phyloP scores from a whole-genome alignment of 2,888 invertebrate species.

The Patella caerulea region DNA sequence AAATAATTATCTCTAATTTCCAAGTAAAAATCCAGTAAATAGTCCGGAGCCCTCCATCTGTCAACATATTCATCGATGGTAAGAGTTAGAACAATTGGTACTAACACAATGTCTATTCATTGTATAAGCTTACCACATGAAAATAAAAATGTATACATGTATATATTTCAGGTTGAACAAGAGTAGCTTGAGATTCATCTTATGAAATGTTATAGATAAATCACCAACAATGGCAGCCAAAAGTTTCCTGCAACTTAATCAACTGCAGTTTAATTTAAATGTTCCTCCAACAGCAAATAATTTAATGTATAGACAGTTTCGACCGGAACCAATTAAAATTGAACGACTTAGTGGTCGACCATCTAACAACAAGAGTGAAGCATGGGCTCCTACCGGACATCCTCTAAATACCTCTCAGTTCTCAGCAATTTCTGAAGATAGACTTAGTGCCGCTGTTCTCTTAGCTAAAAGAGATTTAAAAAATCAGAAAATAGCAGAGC shows the following conservation, averaged over 20 bases:
- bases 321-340: slow-evolving; percentile 45
- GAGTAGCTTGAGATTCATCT: too few species aligned
- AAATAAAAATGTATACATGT: too few species aligned
- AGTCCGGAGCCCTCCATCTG: too few species aligned
- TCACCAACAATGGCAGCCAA: slow-evolving; percentile 4
- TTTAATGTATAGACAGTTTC: slow-evolving; percentile 43
- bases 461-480: slow-evolving; percentile 62
- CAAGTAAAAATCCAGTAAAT: too few species aligned
- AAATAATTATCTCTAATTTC: too few species aligned
- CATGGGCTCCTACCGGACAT: slow-evolving; percentile 16
- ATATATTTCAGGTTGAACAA: too few species aligned
- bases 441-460: slow-evolving; percentile 57
- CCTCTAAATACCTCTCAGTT: slow-evolving; percentile 43
- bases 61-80: too few species aligned
- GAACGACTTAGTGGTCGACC: slow-evolving; percentile 32
- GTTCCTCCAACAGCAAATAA: slow-evolving; percentile 54
- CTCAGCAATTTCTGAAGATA: slow-evolving; percentile 56
- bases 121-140: too few species aligned
- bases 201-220: too few species aligned
- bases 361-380: not conserved
- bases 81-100: too few species aligned
- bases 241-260: slow-evolving; percentile 45
- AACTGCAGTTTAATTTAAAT: slow-evolving; percentile 61
- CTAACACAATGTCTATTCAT: too few species aligned
- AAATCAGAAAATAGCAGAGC: slow-evolving; percentile 50